A percentile compares a stretch with the other conserved stretches of the same genome.
phyloP scores from a whole-genome alignment of 2,113 vertebrate species.

The Sterrhoptilus dennistouni region DNA sequence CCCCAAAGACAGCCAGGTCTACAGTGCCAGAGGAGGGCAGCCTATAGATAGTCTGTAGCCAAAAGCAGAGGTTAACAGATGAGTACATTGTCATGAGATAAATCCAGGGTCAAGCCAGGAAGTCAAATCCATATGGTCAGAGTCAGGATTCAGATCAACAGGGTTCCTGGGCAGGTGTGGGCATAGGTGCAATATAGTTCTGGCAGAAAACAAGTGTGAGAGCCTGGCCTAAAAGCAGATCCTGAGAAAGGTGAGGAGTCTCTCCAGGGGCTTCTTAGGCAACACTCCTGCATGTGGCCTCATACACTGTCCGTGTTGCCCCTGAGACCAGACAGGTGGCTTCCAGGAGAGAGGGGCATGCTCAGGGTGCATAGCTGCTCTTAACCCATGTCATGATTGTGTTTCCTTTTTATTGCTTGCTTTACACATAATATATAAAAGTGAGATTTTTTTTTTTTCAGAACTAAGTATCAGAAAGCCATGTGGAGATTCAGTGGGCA shows the following conservation, averaged over 20 bases:
- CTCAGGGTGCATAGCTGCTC: not conserved
- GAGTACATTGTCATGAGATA: not conserved
- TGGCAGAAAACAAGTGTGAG: not conserved
- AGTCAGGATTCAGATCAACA: not conserved
- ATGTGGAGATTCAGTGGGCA: not conserved
- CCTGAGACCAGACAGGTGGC: not conserved
- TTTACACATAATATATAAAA: not conserved
- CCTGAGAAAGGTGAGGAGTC: not conserved
- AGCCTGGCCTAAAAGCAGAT: not conserved
- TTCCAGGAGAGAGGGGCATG: not conserved
- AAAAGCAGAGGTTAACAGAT: not conserved
- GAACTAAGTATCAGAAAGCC: not conserved
- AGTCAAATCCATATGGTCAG: not conserved
- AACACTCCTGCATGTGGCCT: not conserved
- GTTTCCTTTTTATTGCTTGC: not conserved
- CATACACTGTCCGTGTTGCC: rapidly evolving
- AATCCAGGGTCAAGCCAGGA: not conserved
- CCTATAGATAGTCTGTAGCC: not conserved
- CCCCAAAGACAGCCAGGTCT: not conserved
- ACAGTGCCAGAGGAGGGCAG: not conserved
- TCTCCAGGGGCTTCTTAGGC: not conserved
- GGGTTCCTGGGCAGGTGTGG: not conserved
- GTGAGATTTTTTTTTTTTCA: not conserved
- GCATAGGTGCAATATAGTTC: not conserved
- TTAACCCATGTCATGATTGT: not conserved